Percentiles rank a stretch among this genome's conserved stretches.
Conservation (phyloP, 2,797 vertebrate species). For the Iguana delicatissima region DNA sequence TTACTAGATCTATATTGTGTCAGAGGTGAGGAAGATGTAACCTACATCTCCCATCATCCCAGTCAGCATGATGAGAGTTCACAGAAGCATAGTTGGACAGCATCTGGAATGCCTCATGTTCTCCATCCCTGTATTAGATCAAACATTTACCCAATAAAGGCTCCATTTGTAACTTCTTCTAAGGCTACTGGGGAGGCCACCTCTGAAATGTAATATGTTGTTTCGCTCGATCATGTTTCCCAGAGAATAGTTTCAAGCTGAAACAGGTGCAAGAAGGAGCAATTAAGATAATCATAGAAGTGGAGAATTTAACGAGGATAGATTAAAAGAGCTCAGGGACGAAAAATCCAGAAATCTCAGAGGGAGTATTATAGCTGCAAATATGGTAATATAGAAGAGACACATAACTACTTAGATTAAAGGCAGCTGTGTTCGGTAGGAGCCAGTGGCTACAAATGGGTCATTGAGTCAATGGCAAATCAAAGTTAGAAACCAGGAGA, state of each 20-base stretch:
- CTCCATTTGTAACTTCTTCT: neutral
- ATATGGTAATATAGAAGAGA: neutral
- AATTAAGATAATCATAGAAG: conserved; percentile 8
- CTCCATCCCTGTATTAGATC: neutral
- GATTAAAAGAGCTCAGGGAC: neutral
- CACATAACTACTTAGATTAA: neutral
- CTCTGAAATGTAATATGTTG: neutral
- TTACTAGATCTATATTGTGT: too few relatives aligned
- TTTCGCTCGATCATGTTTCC: neutral
- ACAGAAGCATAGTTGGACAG: too few relatives aligned
- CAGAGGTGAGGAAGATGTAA: too few relatives aligned
- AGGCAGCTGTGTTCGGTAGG: neutral
- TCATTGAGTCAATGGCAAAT: neutral
- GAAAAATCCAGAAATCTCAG: neutral
- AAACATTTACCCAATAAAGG: neutral
- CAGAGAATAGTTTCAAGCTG: neutral
- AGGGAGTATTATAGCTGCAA: neutral
- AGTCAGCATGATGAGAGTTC: too few relatives aligned
- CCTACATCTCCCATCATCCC: too few relatives aligned
- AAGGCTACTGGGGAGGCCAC: neutral
- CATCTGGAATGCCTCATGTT: neutral
- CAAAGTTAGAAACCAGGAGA: neutral
- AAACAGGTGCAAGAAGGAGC: neutral
- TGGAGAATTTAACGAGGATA: conserved; percentile 17
- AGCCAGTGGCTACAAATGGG: neutral